phyloP scores from a whole-genome alignment of 2,888 invertebrate species.

The Biston stratarius region DNA sequence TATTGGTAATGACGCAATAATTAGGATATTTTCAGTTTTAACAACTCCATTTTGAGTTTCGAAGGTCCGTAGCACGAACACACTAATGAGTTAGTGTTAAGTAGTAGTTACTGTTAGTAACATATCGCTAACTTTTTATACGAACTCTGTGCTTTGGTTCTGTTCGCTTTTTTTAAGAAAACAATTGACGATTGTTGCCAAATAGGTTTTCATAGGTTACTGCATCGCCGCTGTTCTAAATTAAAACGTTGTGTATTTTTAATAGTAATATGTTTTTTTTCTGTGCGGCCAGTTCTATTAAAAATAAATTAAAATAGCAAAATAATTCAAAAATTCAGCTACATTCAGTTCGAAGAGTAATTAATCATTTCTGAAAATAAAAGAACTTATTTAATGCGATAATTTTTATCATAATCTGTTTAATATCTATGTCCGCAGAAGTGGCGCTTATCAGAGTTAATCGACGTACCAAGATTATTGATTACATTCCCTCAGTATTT shows the following conservation, averaged over 20 bases:
- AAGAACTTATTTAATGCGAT: slow-evolving; percentile 54
- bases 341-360: slow-evolving; percentile 41
- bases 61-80: slow-evolving; percentile 34
- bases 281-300: not conserved
- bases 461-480: slow-evolving; percentile 47
- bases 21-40: slow-evolving; percentile 21
- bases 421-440: slow-evolving; percentile 62
- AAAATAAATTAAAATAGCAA: not conserved
- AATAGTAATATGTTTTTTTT: not conserved
- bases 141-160: slow-evolving; percentile 3
- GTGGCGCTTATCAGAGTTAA: slow-evolving; percentile 72
- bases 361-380: slow-evolving; percentile 54
- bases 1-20: too few species aligned
- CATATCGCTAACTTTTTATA: slow-evolving; percentile 10
- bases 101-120: slow-evolving; percentile 18
- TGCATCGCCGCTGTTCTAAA: not conserved
- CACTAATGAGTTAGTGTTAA: slow-evolving; percentile 33
- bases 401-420: slow-evolving; percentile 65
- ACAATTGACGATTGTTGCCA: slow-evolving; percentile 8
- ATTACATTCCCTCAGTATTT: slow-evolving; percentile 47
- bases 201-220: not conserved
- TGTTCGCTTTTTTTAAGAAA: not conserved
- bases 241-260: not conserved
- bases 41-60: slow-evolving; percentile 27
- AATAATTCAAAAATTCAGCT: not conserved